A percentile compares a stretch with the other conserved stretches of the same genome.
Evolutionary conservation across 2,888 invertebrate species (phyloP).

Genomic region (Uropetala carovei): DNA sequence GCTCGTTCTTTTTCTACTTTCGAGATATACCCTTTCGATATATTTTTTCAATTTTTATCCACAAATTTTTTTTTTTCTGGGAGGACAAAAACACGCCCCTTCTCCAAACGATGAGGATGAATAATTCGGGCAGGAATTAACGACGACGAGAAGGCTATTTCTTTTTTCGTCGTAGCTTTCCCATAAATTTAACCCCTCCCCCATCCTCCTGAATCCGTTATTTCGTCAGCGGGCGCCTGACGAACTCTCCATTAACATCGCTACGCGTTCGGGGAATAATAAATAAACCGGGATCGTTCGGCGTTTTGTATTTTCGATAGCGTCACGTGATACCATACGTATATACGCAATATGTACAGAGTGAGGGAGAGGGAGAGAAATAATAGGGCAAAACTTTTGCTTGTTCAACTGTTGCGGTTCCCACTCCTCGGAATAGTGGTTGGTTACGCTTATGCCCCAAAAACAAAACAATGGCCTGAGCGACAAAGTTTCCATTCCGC

Average conservation of each 20-base stretch:
- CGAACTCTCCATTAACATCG: constrained; percentile 37
- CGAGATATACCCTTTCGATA: neutral
- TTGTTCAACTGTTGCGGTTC: neutral
- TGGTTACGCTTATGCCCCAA: neutral
- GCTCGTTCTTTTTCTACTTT: neutral
- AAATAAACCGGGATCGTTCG: neutral
- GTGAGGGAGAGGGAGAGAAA: no score
- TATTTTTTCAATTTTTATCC: neutral
- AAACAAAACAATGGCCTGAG: neutral
- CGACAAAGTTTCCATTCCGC: neutral
- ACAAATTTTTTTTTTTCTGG: no score
- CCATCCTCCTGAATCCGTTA: neutral
- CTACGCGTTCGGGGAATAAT: neutral
- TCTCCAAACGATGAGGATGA: neutral
- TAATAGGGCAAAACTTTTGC: no score
- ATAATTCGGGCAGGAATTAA: neutral
- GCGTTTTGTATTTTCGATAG: neutral
- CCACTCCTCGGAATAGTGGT: neutral
- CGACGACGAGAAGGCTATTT: neutral
- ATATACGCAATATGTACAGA: neutral
- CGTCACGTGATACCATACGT: neutral
- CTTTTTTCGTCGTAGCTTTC: neutral
- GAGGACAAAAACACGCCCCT: no score
- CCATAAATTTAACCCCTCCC: neutral
- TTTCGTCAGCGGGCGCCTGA: constrained; percentile 43